Percentiles rank a stretch among this genome's conserved stretches.
Evolutionary conservation across 37 sponge, comb jelly and placozoan species (phyloP).

Genomic region (Oscarella lobularis): DNA sequence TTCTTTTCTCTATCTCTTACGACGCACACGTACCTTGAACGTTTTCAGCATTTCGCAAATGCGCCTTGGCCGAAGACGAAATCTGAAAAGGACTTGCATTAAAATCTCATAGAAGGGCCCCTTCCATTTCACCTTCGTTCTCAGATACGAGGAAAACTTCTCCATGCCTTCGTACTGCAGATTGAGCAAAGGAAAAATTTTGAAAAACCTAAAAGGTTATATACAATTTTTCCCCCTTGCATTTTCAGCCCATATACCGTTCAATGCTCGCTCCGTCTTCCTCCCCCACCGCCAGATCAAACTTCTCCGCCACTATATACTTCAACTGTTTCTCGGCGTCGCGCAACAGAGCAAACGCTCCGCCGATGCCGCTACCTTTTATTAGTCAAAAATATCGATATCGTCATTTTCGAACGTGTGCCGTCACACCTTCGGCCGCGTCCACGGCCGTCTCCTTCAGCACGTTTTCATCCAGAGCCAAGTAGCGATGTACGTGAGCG

Average conservation of each 20-base stretch:
- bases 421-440: constrained; percentile 33
- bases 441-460: constrained; percentile 63
- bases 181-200: constrained; percentile 67
- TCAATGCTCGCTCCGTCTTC: constrained; percentile 20
- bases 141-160: constrained; percentile 32
- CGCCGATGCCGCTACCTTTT: constrained; percentile 20
- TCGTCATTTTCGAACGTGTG: no score
- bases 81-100: not conserved
- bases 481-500: constrained; percentile 76
- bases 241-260: no score
- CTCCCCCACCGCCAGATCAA: constrained; percentile 29
- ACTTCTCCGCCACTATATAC: constrained; percentile 33
- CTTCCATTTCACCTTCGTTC: constrained; percentile 20
- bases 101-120: no score
- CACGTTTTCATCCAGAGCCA: constrained; percentile 70
- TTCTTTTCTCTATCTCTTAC: no score
- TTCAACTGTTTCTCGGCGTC: constrained; percentile 58
- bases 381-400: not conserved
- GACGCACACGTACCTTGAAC: not conserved
- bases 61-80: not conserved
- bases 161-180: constrained; percentile 70
- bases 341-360: constrained; percentile 45
- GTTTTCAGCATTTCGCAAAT: not conserved
- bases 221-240: no score
- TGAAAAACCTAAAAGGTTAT: constrained; percentile 43